Conservation (phyloP, 2,888 invertebrate species). For the Scrobipalpa atriplicella region DNA sequence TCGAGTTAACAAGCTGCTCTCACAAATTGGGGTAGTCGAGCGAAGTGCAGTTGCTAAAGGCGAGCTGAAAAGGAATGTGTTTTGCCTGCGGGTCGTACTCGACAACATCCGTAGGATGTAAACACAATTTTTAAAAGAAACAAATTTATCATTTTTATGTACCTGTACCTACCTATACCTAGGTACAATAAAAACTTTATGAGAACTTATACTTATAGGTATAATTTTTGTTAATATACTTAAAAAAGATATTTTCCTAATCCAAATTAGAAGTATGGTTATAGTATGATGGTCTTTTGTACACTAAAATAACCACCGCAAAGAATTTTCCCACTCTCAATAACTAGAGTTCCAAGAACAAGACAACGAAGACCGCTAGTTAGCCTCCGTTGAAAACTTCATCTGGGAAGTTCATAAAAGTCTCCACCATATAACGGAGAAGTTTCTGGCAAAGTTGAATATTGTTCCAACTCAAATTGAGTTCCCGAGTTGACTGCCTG, state of each 20-base stretch:
- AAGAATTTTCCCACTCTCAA: too few species aligned
- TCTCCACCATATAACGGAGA: slow-evolving; percentile 9
- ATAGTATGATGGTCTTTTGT: too few species aligned
- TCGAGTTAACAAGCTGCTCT: slow-evolving; percentile 18
- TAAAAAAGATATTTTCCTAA: too few species aligned
- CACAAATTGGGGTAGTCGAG: slow-evolving; percentile 2
- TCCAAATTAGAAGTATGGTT: too few species aligned
- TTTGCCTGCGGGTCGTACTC: not conserved
- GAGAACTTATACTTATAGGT: too few species aligned
- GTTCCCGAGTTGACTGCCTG: slow-evolving; percentile 33
- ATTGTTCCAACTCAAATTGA: slow-evolving; percentile 37
- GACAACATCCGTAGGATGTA: too few species aligned
- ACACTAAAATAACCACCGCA: too few species aligned
- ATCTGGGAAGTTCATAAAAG: slow-evolving; percentile 30
- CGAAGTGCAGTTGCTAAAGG: not conserved
- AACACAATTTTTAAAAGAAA: too few species aligned
- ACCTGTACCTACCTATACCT: too few species aligned
- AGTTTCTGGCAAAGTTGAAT: slow-evolving; percentile 24
- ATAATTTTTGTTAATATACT: too few species aligned
- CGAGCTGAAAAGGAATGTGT: not conserved
- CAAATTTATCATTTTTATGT: too few species aligned
- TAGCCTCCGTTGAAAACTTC: slow-evolving; percentile 20
- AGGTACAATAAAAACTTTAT: too few species aligned
- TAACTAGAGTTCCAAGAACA: not conserved
- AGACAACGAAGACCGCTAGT: not conserved